Evolutionary conservation across 2,797 vertebrate genomes (phyloP), one percentile per base, ranked within the genome.

Genomic region (Anomalospiza imberbis): DNA sequence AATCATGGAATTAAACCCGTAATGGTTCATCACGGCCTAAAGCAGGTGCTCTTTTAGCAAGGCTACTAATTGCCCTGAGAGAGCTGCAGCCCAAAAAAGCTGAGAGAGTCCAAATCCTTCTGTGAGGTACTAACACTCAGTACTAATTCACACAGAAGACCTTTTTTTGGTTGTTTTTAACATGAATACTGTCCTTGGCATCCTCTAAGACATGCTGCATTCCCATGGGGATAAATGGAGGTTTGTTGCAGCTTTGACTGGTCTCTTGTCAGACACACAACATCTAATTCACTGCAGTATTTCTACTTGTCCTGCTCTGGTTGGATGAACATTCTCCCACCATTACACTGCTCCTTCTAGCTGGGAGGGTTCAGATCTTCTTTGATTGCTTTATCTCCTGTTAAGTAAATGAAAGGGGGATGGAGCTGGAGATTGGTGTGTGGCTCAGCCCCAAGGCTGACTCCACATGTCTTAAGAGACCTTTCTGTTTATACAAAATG

Each of bases 201-300:
- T 57, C 75, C 77, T 68, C 9, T 76, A 85, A 92, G 85, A 76
- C 40, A 28, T 26, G 62, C 63, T 67, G 14, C 78, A 61, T 91
- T 93, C 80, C 91, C 44, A 26, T 34, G 89, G 66, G 80, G 67
- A 93, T 90, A 67, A 94, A 96, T 40, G 79, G 89, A 87, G 92
- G 84, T 70, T 92, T 96, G 95, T 93, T 94, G 93, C 45, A 89
- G 95, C 88, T 91, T 75, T 90, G 89, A 95, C 91, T 96, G 29
- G 60, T 34, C 75, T 79, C 76, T 94, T 93, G 91, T 96, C 76
- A 85, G 89, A 54, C 62, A 87, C 65, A 95, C 76, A 96, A 45
- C 66, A 68, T 84, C 67, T 60, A 89, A 95, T 96, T 96, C 93
- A 97, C 44, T n/a, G 13, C 3, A 12, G 57, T 12, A 40, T 86